phyloP scores from a whole-genome alignment of 2,888 invertebrate species.

The Carpatolechia fugitivella region DNA sequence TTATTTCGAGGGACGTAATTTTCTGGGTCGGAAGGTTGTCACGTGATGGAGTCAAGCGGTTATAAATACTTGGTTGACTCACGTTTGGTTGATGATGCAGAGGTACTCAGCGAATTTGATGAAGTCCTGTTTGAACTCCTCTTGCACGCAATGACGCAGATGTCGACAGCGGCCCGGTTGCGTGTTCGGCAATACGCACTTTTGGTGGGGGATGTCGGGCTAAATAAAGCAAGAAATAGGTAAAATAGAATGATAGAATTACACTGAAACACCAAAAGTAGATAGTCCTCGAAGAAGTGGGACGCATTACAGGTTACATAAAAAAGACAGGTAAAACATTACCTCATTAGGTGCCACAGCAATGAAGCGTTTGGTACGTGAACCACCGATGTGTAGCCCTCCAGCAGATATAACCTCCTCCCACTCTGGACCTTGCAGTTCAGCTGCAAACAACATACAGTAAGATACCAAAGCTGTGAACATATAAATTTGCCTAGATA shows the following conservation, averaged over 20 bases:
- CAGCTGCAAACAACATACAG: constrained; percentile 29
- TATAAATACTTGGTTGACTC: too few species aligned
- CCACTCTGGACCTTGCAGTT: constrained; percentile 49
- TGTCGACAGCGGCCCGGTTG: constrained; percentile 84
- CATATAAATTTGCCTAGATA: neutral
- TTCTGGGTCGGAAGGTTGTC: too few species aligned
- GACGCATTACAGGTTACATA: too few species aligned
- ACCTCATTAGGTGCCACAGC: constrained; percentile 16
- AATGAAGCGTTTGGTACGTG: constrained; percentile 58
- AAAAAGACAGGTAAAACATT: too few species aligned
- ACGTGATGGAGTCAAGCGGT: too few species aligned
- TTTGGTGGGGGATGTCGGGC: constrained; percentile 81
- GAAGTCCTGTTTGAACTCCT: constrained; percentile 79
- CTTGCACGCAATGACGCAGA: constrained; percentile 78
- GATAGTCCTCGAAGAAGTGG: too few species aligned
- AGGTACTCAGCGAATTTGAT: constrained; percentile 82
- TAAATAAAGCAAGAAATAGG: constrained; percentile 42
- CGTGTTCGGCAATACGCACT: constrained; percentile 81
- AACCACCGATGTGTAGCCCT: constrained; percentile 53
- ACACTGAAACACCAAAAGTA: too few species aligned
- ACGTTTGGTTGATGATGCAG: constrained; percentile 84
- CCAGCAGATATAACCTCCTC: constrained; percentile 47
- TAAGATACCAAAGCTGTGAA: too few species aligned
- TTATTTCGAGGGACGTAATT: too few species aligned
- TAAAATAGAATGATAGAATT: too few species aligned